These are phyloP conservation scores for Drosophila antonietae DNA, from an alignment of 2,888 invertebrate species.

Conservation along the genomic window DNA sequence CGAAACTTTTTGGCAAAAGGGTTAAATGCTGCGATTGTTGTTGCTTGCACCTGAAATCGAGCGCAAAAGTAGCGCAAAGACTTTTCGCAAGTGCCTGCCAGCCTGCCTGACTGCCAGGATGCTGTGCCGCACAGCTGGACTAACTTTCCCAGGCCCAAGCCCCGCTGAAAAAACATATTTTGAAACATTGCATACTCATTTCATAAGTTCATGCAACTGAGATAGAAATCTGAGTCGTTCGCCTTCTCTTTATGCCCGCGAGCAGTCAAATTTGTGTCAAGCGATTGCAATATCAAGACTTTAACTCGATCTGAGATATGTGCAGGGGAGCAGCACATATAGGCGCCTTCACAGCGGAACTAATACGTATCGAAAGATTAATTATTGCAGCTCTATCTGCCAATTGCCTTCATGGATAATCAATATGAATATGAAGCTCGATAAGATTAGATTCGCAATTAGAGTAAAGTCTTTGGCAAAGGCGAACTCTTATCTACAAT, in stretches of 20 bases:
- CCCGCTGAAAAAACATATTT: slow-evolving; percentile 39
- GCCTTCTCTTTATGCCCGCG: slow-evolving; percentile 50
- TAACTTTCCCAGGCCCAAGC: slow-evolving; percentile 44
- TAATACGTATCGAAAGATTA: slow-evolving; percentile 18
- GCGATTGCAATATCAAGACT: slow-evolving; percentile 26
- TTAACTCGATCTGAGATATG: slow-evolving; percentile 22
- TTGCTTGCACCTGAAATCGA: slow-evolving; percentile 58
- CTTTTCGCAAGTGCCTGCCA: slow-evolving; percentile 48
- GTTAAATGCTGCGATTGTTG: slow-evolving; percentile 62
- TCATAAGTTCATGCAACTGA: slow-evolving; percentile 55
- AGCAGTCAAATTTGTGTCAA: slow-evolving; percentile 43
- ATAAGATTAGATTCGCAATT: slow-evolving; percentile 34
- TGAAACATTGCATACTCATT: slow-evolving; percentile 39
- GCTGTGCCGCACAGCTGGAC: slow-evolving; percentile 58
- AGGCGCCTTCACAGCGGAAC: slow-evolving; percentile 29
- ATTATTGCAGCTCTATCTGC: neutral
- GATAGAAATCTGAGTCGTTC: slow-evolving; percentile 46
- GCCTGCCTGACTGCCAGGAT: slow-evolving; percentile 43
- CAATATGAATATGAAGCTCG: slow-evolving; percentile 18
- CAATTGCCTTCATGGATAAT: slow-evolving; percentile 14
- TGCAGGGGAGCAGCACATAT: slow-evolving; percentile 23
- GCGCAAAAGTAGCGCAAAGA: slow-evolving; percentile 56
- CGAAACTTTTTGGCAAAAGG: slow-evolving; percentile 63
- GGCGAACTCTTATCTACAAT: neutral
- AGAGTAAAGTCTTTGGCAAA: neutral